Evolutionary conservation across 2,888 invertebrate genomes (phyloP), one percentile per base, ranked within the genome.

Genomic region (Minunthozetes semirufus): DNA sequence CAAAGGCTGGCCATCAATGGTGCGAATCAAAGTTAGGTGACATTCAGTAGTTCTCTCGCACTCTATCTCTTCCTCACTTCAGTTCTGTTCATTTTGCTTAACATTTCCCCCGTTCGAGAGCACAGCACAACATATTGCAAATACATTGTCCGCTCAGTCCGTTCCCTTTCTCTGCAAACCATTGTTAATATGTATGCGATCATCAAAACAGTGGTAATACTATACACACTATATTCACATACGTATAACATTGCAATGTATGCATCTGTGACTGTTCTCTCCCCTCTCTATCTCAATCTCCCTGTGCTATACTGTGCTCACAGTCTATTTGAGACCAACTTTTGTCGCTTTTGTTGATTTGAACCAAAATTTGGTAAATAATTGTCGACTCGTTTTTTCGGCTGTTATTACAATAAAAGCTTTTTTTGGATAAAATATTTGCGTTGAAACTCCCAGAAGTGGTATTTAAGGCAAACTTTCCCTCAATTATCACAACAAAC

Each of bases 1-100:
- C 59, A 59, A 59, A 59, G 66, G 38, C 29, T 66, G 66, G 66
- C 66, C 66, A 66, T 66, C 66, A 66, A 42, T 66, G 66, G 42
- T 66, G 66, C 19, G 66, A 66, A 66, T 66, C 66, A 66, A 66
- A 66, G 38, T 66, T n/a, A 66, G 66, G 38, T 66, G 66, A 66
- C 66, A 42, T 66, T 66, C 66, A 17, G 19, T 5, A 38, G 15
- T 66, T 66, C 63, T 33, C 63, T 66, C 66, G 27, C 38, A 33
- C 63, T n/a, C 22, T 42, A 66, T 38, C 66, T 66, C 66, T 66
- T 66, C 22, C 19, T 66, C 42, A 6, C 1, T 27, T 19, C 29
- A 15, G 38, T 22, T 5, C 33, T 25, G 17, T 25, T 38, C 25
- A 19, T 25, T 19, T 25, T 59, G 27, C 27, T 59, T 29, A 19